Conservation (phyloP, 2,797 vertebrate species). For the Sciaenops ocellatus region DNA sequence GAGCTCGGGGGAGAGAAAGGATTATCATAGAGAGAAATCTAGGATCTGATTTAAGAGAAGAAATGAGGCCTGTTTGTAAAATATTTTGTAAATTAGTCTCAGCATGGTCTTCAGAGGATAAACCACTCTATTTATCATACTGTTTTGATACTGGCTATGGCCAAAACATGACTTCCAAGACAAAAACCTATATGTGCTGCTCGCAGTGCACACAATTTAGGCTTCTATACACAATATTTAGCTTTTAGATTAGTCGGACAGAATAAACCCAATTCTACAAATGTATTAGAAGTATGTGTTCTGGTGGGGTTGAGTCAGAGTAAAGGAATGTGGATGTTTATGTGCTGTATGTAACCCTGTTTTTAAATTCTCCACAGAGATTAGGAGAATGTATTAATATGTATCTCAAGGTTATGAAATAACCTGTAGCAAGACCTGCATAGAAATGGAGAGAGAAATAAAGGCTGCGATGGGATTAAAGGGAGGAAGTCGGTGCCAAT, state of each 20-base stretch:
- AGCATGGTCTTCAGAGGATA: constrained; percentile 73
- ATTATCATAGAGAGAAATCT: constrained; percentile 1
- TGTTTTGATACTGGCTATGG: constrained; percentile 60
- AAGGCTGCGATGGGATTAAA: constrained; percentile 18
- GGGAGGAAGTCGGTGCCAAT: constrained; percentile 86
- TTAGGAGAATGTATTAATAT: constrained; percentile 46
- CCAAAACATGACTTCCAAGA: constrained; percentile 53
- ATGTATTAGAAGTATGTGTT: constrained; percentile 40
- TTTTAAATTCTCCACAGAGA: constrained; percentile 46
- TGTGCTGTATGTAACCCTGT: constrained; percentile 51
- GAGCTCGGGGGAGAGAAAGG: constrained; percentile 24
- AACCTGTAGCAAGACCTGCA: constrained; percentile 46
- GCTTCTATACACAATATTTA: constrained; percentile 47
- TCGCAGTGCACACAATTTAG: constrained; percentile 33
- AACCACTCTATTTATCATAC: constrained; percentile 71
- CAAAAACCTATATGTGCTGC: constrained; percentile 45
- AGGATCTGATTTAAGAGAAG: constrained; percentile 32
- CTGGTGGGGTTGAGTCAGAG: constrained; percentile 33
- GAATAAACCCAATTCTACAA: constrained; percentile 44
- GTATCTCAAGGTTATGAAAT: constrained; percentile 62
- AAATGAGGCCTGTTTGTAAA: constrained; percentile 67
- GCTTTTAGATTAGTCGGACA: constrained; percentile 61
- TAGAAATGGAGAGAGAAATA: constrained; percentile 11
- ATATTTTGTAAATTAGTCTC: constrained; percentile 72
- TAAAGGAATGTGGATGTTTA: constrained; percentile 37